Percentiles rank a stretch among this genome's conserved stretches.
phyloP scores from a whole-genome alignment of 2,797 vertebrate species.

The Argyrosomus regius region DNA sequence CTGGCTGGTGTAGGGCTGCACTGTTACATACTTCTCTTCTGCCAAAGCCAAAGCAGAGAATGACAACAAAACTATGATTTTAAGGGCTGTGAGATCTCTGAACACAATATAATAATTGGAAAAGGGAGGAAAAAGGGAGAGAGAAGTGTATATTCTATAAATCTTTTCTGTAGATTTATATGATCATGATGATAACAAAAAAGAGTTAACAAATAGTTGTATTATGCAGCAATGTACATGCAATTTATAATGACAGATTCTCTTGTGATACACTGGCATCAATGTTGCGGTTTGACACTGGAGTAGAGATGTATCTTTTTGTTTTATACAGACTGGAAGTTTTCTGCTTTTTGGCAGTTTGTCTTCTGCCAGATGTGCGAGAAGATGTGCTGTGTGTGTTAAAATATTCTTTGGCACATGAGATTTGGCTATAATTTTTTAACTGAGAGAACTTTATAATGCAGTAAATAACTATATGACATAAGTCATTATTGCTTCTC shows the following conservation, averaged over 20 bases:
- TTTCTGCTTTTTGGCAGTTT: slow-evolving; percentile 36
- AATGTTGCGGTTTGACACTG: slow-evolving; percentile 8
- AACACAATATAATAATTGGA: slow-evolving; percentile 22
- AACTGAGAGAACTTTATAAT: slow-evolving; percentile 38
- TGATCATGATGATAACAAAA: background rate
- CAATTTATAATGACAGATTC: slow-evolving; percentile 16
- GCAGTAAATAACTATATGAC: slow-evolving; percentile 10
- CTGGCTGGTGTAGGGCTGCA: slow-evolving; percentile 94
- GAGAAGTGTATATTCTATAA: background rate
- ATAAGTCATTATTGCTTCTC: background rate
- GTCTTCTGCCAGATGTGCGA: slow-evolving; percentile 38
- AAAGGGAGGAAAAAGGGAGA: slow-evolving; percentile 12
- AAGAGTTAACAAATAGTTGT: background rate
- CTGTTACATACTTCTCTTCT: slow-evolving; percentile 98
- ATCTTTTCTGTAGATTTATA: background rate
- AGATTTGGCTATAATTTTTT: slow-evolving; percentile 30
- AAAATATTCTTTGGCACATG: slow-evolving; percentile 41
- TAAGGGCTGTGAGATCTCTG: background rate
- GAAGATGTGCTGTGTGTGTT: slow-evolving; percentile 29
- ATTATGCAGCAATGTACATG: background rate
- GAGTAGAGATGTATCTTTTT: slow-evolving; percentile 18
- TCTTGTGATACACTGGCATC: slow-evolving; percentile 1
- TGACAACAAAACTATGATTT: slow-evolving; percentile 29
- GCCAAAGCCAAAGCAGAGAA: slow-evolving; percentile 58
- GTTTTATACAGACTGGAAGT: slow-evolving; percentile 22